Base-by-base conservation (phyloP, 2,888 invertebrate genomes). In the Calliscelio sp. region DNA sequence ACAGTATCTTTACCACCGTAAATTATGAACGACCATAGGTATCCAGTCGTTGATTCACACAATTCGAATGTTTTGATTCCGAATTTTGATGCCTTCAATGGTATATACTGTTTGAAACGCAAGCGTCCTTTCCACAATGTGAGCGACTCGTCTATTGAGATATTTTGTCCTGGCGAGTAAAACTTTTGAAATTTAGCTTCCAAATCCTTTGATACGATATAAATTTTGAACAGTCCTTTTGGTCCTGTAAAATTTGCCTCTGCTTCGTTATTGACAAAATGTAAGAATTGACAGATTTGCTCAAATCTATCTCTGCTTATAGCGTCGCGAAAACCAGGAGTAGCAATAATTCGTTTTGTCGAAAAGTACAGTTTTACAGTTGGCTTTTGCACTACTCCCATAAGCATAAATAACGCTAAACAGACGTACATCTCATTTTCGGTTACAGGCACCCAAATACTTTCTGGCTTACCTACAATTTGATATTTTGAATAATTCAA, bases 331-430 rank as follows among this genome's bases (percentile, higher is more conserved):
- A 68, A 53, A 16, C 68, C 68, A 22, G 68, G 68, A 7, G 68
- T 68, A 25, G 53, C 14, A 53, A 68, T 28, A 10, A 65, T 10
- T 11, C 14, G 16, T 18, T 65, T 68, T 38, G 22, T 68, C 1
- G 53, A 18, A 55, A 68, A 68, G 16, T 53, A 68, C 2, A 68
- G 5, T 53, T 68, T 68, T 18, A 68, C 66, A 11, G 66, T 66
- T 20, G 66, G 66, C 25, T 66, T 49, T 51, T 66, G 51, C 0
- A 66, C 20, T 20, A 68, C 38, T n/a, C 53, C 66, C 66, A 68
- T 68, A 1, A 68, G 38, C 51, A 51, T 51, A 51, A 68, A 68
- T 8, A 68, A 6, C 0, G 28, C 53, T n/a, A 51, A 68, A n/a
- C 8, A 11, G 6, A 68, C 51, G 20, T 53, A 68, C 25, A 68